A percentile compares a stretch with the other conserved stretches of the same genome.
These are phyloP conservation scores for Tychaedon coryphoeus DNA, from an alignment of 2,113 vertebrate species.

Conservation along the genomic window DNA sequence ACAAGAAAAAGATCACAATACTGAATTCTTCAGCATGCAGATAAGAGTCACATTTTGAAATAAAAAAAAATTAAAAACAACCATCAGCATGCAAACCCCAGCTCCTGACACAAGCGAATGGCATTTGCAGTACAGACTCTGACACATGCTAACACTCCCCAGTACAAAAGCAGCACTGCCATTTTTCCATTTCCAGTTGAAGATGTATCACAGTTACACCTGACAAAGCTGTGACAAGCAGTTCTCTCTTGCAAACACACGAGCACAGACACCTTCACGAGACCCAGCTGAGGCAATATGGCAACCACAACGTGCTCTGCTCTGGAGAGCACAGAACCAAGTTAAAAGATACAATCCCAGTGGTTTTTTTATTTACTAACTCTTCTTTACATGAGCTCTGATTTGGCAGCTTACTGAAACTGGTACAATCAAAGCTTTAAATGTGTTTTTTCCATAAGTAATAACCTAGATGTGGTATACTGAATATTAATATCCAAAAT, in stretches of 20 bases:
- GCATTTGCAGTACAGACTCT: constrained; percentile 22
- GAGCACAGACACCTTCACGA: not conserved
- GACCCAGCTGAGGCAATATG: not conserved
- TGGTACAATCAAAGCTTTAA: not conserved
- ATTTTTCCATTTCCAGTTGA: not conserved
- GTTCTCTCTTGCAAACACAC: not conserved
- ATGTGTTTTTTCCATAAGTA: not conserved
- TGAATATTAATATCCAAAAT: not conserved
- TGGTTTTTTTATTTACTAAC: not conserved
- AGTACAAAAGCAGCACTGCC: not conserved
- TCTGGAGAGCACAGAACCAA: not conserved
- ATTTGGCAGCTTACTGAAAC: not conserved
- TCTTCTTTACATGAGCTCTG: not conserved
- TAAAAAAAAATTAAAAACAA: not conserved
- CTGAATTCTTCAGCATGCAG: constrained; percentile 43
- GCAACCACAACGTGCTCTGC: not conserved
- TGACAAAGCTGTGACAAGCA: not conserved
- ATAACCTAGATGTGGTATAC: not conserved
- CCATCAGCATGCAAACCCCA: constrained; percentile 40
- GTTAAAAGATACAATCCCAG: not conserved
- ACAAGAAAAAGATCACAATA: not conserved
- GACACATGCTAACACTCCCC: constrained; percentile 25
- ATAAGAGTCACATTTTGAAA: not conserved
- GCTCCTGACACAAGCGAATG: constrained; percentile 25
- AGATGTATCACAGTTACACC: not conserved